Evolutionary conservation across 2,888 invertebrate genomes (phyloP).

Genomic region (Melanchra persicariae): DNA sequence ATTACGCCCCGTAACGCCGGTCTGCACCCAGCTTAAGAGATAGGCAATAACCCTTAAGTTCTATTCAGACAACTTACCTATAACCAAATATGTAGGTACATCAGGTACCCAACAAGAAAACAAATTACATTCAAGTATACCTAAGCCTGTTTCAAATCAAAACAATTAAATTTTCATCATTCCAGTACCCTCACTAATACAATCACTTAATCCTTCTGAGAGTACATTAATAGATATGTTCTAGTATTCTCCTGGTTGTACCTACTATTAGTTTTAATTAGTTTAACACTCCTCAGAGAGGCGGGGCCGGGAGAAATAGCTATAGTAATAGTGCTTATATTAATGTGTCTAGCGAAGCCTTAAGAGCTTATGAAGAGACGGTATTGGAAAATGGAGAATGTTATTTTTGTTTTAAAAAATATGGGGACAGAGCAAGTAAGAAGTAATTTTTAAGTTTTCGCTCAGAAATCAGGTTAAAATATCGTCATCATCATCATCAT

Average conservation of each 20-base stretch:
- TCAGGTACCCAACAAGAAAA: constrained; percentile 13
- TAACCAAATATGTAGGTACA: not conserved
- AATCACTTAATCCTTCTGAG: constrained; percentile 41
- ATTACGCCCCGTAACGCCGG: too few relatives aligned
- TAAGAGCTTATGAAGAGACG: not conserved
- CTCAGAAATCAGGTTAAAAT: not conserved
- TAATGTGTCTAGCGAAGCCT: not conserved
- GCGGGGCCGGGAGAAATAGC: not conserved
- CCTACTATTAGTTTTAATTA: constrained; percentile 66
- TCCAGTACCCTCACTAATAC: constrained; percentile 31
- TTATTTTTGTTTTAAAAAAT: constrained; percentile 10
- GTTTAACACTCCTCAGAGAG: constrained; percentile 55
- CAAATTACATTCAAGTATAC: constrained; percentile 7
- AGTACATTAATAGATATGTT: constrained; percentile 38
- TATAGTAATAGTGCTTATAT: constrained; percentile 9
- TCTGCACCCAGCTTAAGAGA: too few relatives aligned
- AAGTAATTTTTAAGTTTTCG: not conserved
- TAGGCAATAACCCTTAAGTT: not conserved
- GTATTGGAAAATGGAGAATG: constrained; percentile 18
- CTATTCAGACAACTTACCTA: not conserved
- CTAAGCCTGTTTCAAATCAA: constrained; percentile 19
- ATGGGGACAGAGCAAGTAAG: not conserved
- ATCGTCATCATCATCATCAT: too few relatives aligned
- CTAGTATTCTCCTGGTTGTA: constrained; percentile 30
- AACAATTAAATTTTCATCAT: constrained; percentile 37